phyloP scores from a whole-genome alignment of 2,888 invertebrate species.

The Dicyrtomina minuta region DNA sequence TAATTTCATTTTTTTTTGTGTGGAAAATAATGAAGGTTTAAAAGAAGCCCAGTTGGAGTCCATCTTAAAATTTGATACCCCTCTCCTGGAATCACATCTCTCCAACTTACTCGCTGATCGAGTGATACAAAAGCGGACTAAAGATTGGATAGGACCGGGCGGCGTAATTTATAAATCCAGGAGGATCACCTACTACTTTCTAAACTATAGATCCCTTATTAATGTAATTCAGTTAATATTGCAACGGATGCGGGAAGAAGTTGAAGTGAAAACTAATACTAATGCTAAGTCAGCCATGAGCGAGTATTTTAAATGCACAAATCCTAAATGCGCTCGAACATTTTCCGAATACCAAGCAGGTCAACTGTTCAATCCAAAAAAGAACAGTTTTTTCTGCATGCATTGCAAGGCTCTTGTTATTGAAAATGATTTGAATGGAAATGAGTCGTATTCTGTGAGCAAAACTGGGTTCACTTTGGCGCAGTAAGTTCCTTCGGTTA shows the following conservation, averaged over 20 bases:
- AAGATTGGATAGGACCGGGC: neutral
- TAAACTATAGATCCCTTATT: constrained; percentile 12
- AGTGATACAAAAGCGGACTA: neutral
- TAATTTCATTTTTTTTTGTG: too few species aligned
- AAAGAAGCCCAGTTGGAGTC: neutral
- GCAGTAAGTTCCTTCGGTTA: too few species aligned
- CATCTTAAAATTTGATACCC: neutral
- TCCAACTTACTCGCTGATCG: constrained; percentile 14
- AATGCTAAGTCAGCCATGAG: too few species aligned
- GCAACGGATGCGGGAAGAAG: neutral
- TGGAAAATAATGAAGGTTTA: too few species aligned
- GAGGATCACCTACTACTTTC: constrained; percentile 7
- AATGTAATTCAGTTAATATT: constrained; percentile 10
- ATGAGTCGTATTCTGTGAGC: too few species aligned
- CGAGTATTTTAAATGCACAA: neutral
- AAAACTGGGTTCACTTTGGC: too few species aligned
- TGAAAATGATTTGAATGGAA: too few species aligned
- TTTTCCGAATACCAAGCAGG: neutral
- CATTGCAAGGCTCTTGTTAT: too few species aligned
- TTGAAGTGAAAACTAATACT: neutral
- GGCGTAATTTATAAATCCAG: too few species aligned
- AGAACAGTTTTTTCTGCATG: constrained; percentile 6
- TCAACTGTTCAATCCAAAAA: neutral
- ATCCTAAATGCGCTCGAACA: neutral
- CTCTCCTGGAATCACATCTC: neutral